These are phyloP conservation scores for Nematopogon swammerdamellus DNA, from an alignment of 2,888 invertebrate species.

Conservation along the genomic window DNA sequence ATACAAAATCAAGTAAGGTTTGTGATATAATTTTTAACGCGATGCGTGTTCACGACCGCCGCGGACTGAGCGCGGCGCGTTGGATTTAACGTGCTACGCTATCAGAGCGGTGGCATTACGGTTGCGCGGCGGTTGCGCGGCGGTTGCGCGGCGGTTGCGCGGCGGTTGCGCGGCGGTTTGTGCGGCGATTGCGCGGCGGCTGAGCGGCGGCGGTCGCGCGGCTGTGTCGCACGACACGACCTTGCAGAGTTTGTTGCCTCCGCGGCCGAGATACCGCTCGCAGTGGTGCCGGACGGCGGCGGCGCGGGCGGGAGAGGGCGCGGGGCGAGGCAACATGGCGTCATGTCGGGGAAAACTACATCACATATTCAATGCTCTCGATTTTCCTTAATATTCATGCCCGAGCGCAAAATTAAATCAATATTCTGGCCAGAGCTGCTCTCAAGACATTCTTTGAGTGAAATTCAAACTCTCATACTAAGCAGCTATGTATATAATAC, in stretches of 20 bases:
- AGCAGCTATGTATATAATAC: too few relatives aligned
- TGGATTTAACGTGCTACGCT: not conserved
- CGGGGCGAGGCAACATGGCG: conserved; percentile 9
- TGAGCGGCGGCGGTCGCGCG: conserved; percentile 25
- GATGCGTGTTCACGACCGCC: not conserved
- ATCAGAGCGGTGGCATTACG: conserved; percentile 19
- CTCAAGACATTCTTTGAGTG: too few relatives aligned
- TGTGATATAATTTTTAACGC: too few relatives aligned
- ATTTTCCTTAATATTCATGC: not conserved
- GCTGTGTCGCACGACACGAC: conserved; percentile 23
- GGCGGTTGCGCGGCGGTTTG: conserved; percentile 16
- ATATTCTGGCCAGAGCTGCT: too few relatives aligned
- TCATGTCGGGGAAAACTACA: not conserved
- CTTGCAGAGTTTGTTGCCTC: conserved; percentile 53
- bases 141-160: conserved; percentile 38
- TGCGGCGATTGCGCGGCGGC: conserved; percentile 37
- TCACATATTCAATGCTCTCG: not conserved
- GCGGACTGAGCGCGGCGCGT: not conserved
- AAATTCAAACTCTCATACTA: too few relatives aligned
- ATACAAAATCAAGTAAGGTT: too few relatives aligned
- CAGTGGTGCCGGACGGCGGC: conserved; percentile 13
- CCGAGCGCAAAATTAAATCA: too few relatives aligned
- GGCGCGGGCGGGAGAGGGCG: conserved; percentile 8
- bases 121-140: conserved; percentile 39
- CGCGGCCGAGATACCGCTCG: conserved; percentile 9